Evolutionary conservation across 2,888 invertebrate species (phyloP), one percentile per base, ranked within the genome.

Genomic region (Glyphotaelius pellucidus): DNA sequence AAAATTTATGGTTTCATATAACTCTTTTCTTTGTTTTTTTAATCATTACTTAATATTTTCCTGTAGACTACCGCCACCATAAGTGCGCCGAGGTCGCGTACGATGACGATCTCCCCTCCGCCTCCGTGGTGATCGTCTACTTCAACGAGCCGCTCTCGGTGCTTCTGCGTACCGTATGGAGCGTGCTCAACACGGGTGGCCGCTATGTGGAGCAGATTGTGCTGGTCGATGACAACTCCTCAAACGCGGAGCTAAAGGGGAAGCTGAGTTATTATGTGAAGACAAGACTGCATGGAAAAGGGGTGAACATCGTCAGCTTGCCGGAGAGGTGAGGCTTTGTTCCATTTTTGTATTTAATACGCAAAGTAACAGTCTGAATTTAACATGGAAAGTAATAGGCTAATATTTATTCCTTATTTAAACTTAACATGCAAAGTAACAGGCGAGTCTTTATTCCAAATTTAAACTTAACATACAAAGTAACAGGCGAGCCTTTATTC

Each of bases 221-320:
- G 94, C 96, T 99, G 15, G 98, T 99, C n/a, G 99, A 99, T 95
- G 99, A 99, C 95, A 97, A 97, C 95, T 99, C 99, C 93, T 98
- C 98, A 80, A 97, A 98, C 95, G 96, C 95, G 94, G 98, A 97
- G 94, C 95, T 98, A 93, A 97, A 97, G 94, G 97, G 97, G 92
- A 97, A 98, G 94, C 96, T 99, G 90, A 97, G 98, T 94, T 97
- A 98, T 94, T 99, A 99, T 95, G 96, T 99, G 88, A 95, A 96
- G 83, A 97, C 98, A 2, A 96, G 98, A 67, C 95, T 98, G 90
- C 97, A 97, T 3, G 97, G 97, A 93, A 95, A 96, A 93, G 90
- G 86, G 7, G 95, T 95, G 95, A 94, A 95, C 94, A 95, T 99
- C 80, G 95, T 99, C 35, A 96, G 99, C 52, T 96, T 99, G 91